Percentiles rank a stretch among this genome's conserved stretches.
phyloP scores from a whole-genome alignment of 2,888 invertebrate genomes.

The Crioceris asparagi region DNA sequence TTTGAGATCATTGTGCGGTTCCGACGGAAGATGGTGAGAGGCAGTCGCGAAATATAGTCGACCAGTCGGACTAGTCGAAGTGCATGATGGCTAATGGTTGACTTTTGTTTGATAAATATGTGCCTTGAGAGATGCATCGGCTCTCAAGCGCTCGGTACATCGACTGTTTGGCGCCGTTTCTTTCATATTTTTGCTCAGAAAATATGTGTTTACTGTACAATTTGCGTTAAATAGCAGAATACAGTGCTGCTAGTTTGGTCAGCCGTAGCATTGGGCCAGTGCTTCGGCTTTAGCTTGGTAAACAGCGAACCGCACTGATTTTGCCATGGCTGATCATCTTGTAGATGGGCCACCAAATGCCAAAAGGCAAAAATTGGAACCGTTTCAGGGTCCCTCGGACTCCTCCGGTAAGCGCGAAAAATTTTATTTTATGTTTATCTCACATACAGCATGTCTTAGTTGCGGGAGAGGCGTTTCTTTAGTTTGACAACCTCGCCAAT shows the following conservation, averaged over 20 bases:
- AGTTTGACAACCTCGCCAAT: conserved; percentile 23
- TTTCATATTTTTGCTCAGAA: conserved; percentile 36
- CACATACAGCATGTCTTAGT: conserved; percentile 29
- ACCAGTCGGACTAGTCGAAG: conserved; percentile 55
- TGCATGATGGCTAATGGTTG: conserved; percentile 75
- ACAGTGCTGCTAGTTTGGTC: conserved; percentile 35
- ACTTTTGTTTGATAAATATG: conserved; percentile 57
- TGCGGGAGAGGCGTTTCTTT: conserved; percentile 35
- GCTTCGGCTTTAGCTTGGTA: conserved; percentile 56
- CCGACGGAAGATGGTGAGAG: conserved; percentile 66
- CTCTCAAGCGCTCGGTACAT: conserved; percentile 58
- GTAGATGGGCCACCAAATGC: conserved; percentile 87
- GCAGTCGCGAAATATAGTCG: conserved; percentile 45
- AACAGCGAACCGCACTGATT: conserved; percentile 42
- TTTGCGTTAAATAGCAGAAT: conserved; percentile 38
- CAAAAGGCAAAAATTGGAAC: conserved; percentile 89
- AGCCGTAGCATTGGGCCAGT: conserved; percentile 37
- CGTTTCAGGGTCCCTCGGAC: conserved; percentile 70
- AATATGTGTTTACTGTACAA: conserved; percentile 38
- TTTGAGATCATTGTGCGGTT: conserved; percentile 62
- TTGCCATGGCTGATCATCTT: conserved; percentile 83
- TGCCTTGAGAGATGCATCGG: conserved; percentile 65
- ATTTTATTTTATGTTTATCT: conserved; percentile 10
- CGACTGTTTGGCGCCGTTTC: conserved; percentile 45
- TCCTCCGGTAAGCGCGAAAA: conserved; percentile 61